Evolutionary conservation across 2,113 vertebrate species (phyloP).

Genomic region (Anser brachyrhynchus): DNA sequence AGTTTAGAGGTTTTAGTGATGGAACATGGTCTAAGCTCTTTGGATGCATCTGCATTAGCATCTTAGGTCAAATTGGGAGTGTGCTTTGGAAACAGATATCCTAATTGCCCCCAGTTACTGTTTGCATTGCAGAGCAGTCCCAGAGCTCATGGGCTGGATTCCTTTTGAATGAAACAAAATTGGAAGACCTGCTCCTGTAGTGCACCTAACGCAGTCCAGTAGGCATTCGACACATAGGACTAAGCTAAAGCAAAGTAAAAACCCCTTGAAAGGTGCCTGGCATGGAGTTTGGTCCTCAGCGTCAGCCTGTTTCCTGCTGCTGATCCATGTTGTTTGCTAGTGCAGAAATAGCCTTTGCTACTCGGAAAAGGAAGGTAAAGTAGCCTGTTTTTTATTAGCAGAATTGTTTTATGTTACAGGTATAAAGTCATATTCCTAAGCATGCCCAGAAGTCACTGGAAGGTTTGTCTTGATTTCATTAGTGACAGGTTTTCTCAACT

Average conservation of each 20-base stretch:
- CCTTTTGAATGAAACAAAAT: not conserved
- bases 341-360: not conserved
- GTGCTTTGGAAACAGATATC: not conserved
- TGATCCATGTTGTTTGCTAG: not conserved
- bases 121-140: not conserved
- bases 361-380: not conserved
- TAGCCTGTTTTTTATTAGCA: not conserved
- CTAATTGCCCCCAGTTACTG: not conserved
- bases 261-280: not conserved
- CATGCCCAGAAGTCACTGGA: not conserved
- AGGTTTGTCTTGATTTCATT: not conserved
- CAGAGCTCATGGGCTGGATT: not conserved
- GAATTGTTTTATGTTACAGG: not conserved
- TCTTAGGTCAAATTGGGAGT: not conserved
- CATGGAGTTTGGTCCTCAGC: not conserved
- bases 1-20: constrained; percentile 25
- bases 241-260: not conserved
- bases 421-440: not conserved
- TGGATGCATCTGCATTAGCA: not conserved
- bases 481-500: not conserved
- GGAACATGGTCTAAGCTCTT: constrained; percentile 1
- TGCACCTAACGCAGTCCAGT: not conserved
- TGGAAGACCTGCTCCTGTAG: not conserved
- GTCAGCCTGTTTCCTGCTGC: not conserved
- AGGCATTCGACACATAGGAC: not conserved